Evolutionary conservation across 1,140 invertebrate genomes (phyloP), one percentile per base, ranked within the genome.

Genomic region (Bombus picipes): DNA sequence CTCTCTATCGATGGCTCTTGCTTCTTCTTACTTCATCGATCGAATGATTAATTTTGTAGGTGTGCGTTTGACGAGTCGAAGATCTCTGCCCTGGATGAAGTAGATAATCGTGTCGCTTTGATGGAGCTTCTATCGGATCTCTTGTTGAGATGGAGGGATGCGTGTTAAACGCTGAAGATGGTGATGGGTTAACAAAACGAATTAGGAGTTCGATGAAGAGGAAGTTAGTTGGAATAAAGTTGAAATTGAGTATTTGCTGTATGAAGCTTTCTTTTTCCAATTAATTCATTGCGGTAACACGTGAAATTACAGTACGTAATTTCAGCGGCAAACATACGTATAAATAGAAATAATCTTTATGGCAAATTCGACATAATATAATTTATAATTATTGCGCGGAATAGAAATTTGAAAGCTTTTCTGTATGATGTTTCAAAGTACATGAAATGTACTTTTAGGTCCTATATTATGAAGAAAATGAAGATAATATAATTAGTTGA

Each of bases 31-130:
- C 65, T 25, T 83, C 72, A 57, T 9, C 62, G 22, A 15, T 9
- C 47, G 12, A 43, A 47, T 79, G 83, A 73, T 85, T 80, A 85
- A 80, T 85, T 85, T 80, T n/a, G 18, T 79, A 65, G 76, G 77
- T 39, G 73, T 37, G 25, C 57, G 71, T 57, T 83, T 83, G 62
- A 70, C 37, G 62, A 57, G 65, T 83, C 41, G 62, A 66, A 22
- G 18, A 10, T 47, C 47, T 32, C 37, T 25, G 3, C 28, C 18
- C 10, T 5, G 18, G 25, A 34, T 53, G 32, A n/a, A 57, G 70
- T 32, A 68, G 39, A 77, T 70, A 73, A 68, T 68, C 47, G 12
- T 18, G 72, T 10, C 3, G 10, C 18, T 79, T 18, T 13, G n/a
- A 37, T 39, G 72, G 2, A 41, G n/a, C 34, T 32, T 62, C 43